Evolutionary conservation across 2,797 vertebrate species (phyloP).

Genomic region (Pipistrellus kuhlii): DNA sequence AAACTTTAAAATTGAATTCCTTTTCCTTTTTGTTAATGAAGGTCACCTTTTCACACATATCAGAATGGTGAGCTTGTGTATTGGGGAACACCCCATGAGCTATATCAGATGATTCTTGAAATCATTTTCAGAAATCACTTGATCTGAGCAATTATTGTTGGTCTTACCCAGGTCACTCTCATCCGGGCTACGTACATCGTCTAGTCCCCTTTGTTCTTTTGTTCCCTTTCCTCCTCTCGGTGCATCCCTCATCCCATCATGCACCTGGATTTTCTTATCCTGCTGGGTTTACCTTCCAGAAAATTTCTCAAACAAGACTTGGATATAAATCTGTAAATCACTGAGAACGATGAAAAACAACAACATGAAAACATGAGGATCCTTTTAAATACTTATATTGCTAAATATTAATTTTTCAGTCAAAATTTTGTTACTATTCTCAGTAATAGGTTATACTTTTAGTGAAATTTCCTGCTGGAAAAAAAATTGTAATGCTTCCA

Average conservation of each 20-base stretch:
- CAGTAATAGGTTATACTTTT: constrained; percentile 54
- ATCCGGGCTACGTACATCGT: neutral
- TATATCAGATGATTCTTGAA: neutral
- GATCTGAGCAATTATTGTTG: constrained; percentile 34
- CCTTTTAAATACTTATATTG: constrained; percentile 14
- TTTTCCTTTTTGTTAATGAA: constrained; percentile 6
- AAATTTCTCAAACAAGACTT: constrained; percentile 50
- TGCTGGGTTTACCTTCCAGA: constrained; percentile 43
- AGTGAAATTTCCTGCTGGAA: constrained; percentile 18
- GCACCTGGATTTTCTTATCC: neutral
- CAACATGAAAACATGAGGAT: neutral
- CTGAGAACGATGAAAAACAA: neutral
- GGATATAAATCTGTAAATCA: neutral
- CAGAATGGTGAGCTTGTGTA: neutral
- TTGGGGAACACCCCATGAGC: neutral
- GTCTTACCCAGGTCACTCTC: neutral
- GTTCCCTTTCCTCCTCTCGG: neutral
- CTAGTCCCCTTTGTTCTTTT: neutral
- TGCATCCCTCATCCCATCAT: neutral
- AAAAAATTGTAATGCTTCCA: constrained; percentile 54
- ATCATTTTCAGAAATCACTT: constrained; percentile 57
- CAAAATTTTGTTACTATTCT: constrained; percentile 44
- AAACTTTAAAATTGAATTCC: neutral
- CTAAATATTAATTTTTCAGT: constrained; percentile 59
- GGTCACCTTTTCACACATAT: neutral